Evolutionary conservation across 37 sponge, comb jelly and placozoan species (phyloP), one percentile per base, ranked within the genome.

Genomic region (Chondrilla cf. caribensis): DNA sequence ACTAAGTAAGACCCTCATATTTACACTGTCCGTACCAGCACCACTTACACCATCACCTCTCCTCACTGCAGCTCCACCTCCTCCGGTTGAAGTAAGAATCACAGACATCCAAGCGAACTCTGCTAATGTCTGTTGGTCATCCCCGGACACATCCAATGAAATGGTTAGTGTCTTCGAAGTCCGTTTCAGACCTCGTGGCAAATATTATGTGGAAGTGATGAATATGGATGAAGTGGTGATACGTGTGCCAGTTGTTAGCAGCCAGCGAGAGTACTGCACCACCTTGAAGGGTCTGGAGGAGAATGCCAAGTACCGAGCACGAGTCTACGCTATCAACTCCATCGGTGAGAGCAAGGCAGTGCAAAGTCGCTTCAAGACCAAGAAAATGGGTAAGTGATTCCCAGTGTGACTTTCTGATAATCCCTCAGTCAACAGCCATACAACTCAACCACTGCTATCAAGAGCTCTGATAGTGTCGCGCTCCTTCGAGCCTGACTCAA

Each of bases 61-160:
- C 6, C 22, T 6, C 44, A 36, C 6, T 11, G 4, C 41, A 73
- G 76, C 11, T n/a, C 76, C 76, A 25, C 44, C 76, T 15, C 76
- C 76, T 40, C 76, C 76, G 21, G 6, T 37, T 73, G 76, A 24
- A 73, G 41, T 73, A 43, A 19, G 25, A 38, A n/a, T 73, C 40
- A 36, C 44, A 19, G 36, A 73, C 2, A 6, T 73, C 43, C 24
- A 22, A 2, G 36, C 36, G 1, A 24, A 39, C 43, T 38, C 76
- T 2, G 44, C 44, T 25, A 73, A 37, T 2, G 76, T 42, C 24
- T 73, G 76, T 11, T 73, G 76, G 76, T n/a, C 25, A 4, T 15
- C 22, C 6, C 22, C 25, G 29, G 8, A 4, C 25, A n/a, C 64
- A 29, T 28, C 29, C 29, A 62, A 6, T 29, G 64, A n/a, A 15